A percentile compares a stretch with the other conserved stretches of the same genome.
Conservation (phyloP, 2,888 invertebrate species). For the Apodemia hepburni region DNA sequence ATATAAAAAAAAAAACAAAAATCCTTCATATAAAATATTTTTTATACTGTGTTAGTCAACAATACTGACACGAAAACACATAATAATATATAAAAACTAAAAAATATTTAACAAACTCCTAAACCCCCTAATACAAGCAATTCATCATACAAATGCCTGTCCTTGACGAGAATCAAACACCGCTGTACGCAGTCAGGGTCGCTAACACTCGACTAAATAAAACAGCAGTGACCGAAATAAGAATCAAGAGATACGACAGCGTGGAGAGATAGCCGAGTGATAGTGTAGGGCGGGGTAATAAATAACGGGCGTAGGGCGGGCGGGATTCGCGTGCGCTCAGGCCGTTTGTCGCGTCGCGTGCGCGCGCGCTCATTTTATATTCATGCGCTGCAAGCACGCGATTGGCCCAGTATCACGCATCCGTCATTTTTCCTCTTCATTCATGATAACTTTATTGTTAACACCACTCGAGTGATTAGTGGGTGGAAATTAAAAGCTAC, state of each 20-base stretch:
- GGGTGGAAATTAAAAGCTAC: slow-evolving; percentile 5
- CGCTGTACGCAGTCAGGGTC: no score
- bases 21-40: no score
- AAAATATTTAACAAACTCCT: no score
- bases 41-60: no score
- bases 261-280: slow-evolving; percentile 49
- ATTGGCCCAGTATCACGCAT: slow-evolving; percentile 32
- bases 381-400: slow-evolving; percentile 68
- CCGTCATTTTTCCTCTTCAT: slow-evolving; percentile 35
- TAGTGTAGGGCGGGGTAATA: slow-evolving; percentile 40
- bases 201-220: no score
- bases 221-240: slow-evolving; percentile 14
- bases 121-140: no score
- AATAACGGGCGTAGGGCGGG: slow-evolving; percentile 48
- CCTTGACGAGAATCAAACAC: no score
- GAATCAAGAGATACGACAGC: slow-evolving; percentile 42
- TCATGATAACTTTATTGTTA: slow-evolving; percentile 17
- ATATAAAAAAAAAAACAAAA: no score
- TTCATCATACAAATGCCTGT: no score
- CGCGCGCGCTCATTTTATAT: slow-evolving; percentile 77
- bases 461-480: slow-evolving; percentile 6
- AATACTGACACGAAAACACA: no score
- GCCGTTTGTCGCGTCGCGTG: slow-evolving; percentile 70
- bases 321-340: slow-evolving; percentile 46
- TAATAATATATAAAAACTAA: no score